Evolutionary conservation across 2,113 vertebrate species (phyloP), one percentile per base, ranked within the genome.

Genomic region (Protomyctophum bolini): DNA sequence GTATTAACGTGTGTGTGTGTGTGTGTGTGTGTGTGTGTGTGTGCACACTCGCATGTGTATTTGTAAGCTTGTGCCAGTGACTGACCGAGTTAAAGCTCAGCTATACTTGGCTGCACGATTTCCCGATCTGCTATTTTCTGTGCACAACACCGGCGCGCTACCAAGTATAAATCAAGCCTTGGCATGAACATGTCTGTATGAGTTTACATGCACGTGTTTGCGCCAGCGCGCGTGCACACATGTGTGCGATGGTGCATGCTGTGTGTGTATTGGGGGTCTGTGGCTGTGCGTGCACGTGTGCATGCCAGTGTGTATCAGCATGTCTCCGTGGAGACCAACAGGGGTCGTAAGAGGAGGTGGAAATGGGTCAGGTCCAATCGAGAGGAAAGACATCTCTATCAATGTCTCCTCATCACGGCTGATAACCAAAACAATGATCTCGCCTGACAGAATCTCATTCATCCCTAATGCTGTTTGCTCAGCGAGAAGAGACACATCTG

Each of bases 341-440:
- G 8, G 41, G 41, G 73, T 41, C 4, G 33, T 41, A 6, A 41
- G 62, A 21, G 66, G 6, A 28, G 14, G 56, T 58, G 63, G 62
- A 86, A 87, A 62, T 86, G 69, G 89, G 87, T 89, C 86, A 88
- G 10, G 71, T 61, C 65, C 83, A 89, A 87, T 88, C 80, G 81
- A 85, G 80, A 45, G 51, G 63, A 87, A 80, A 80, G 72, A 83
- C 81, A 50, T 85, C 86, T 89, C 83, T 77, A 89, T 88, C 86
- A 87, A 51, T 81, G 80, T 85, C 80, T 76, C n/a, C 68, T 75
- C 65, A 58, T 33, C 73, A 86, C 80, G 84, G 73, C 65, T 80
- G 84, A 87, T 75, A 75, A 77, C 62, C 60, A 57, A 49, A 82
- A 81, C 76, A 67, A 80, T 75, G 80, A 80, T 80, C 73, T 64